Base-by-base conservation (phyloP, 2,888 invertebrate species). In the Rambutsinella grinnellia region DNA sequence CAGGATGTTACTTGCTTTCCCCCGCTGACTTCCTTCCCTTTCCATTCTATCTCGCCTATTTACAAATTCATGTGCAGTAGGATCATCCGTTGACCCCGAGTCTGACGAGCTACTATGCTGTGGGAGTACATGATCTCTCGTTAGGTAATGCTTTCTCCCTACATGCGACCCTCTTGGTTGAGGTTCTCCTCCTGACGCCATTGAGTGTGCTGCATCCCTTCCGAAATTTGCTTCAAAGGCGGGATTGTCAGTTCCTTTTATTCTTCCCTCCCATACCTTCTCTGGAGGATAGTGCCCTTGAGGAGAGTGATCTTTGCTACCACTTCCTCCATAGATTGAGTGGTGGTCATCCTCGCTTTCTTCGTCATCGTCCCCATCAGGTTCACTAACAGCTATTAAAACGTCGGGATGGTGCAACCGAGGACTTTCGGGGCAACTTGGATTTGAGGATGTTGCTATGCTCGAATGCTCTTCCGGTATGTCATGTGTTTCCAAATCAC, bases 1-100 rank as follows among this genome's bases (percentile, higher is more conserved):
- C 77, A 86, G 86, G 82, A 87, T 85, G 61, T 85, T 84, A 67
- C 85, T 77, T 15, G 86, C 79, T 70, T 86, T 71, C n/a, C 57
- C 75, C 49, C 76, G 69, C 6, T 78, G 67, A 15, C 66, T 17
- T 54, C 70, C 76, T 21, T 24, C 28, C 8, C 78, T 63, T 8
- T 69, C 63, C 21, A 58, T 51, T 63, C 56, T 21, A 44, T 36
- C 66, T 13, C 19, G 28, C 49, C 51, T 51, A 53, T 54, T 28
- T 69, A 65, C 49, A 17, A 36, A 57, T 13, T 70, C 57, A 19
- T 67, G 66, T 53, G 53, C 53, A 24, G n/a, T 56, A 6, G 57
- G 62, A 51, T 67, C 67, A 28, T 68, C 68, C 13, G 63, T 74
- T 17, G 65, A 66, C n/a, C 71, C 70, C 5, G 66, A 58, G n/a